These are phyloP conservation scores for Lochmaea capreae DNA, from an alignment of 2,888 invertebrate genomes.

Conservation along the genomic window DNA sequence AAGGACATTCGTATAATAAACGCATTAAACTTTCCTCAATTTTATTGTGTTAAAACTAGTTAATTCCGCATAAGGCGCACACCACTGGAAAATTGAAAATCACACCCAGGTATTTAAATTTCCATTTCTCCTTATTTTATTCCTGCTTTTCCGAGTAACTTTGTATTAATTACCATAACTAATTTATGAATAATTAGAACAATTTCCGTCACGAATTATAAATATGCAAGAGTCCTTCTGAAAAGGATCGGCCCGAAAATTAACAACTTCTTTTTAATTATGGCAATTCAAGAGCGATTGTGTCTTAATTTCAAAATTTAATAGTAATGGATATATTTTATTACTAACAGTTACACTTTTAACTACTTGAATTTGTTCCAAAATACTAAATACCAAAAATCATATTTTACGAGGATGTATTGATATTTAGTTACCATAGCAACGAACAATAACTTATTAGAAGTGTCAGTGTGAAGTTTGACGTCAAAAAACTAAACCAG, in stretches of 20 bases:
- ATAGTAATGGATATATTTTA: too few relatives aligned
- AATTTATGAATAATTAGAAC: conserved; percentile 53
- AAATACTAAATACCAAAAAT: too few relatives aligned
- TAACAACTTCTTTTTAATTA: conserved; percentile 17
- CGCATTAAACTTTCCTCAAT: conserved; percentile 20
- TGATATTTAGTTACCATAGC: too few relatives aligned
- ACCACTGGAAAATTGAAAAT: conserved; percentile 43
- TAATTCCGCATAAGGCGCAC: conserved; percentile 8
- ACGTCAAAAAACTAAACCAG: too few relatives aligned
- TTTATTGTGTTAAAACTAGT: conserved; percentile 12
- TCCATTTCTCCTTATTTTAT: conserved; percentile 49
- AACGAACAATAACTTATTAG: too few relatives aligned
- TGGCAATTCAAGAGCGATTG: not conserved
- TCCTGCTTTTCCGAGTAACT: conserved; percentile 46
- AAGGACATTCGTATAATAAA: conserved; percentile 20
- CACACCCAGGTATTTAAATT: conserved; percentile 52
- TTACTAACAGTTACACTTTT: too few relatives aligned
- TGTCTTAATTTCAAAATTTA: too few relatives aligned
- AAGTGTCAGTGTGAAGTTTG: too few relatives aligned
- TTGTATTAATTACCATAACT: conserved; percentile 55
- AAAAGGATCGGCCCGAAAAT: conserved; percentile 3
- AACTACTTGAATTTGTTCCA: too few relatives aligned
- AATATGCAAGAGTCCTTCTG: conserved; percentile 50
- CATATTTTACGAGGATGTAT: too few relatives aligned
- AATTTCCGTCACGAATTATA: conserved; percentile 51